Evolutionary conservation across 92 coral and sea anemone genomes (phyloP).

Genomic region (Bergia sp.): DNA sequence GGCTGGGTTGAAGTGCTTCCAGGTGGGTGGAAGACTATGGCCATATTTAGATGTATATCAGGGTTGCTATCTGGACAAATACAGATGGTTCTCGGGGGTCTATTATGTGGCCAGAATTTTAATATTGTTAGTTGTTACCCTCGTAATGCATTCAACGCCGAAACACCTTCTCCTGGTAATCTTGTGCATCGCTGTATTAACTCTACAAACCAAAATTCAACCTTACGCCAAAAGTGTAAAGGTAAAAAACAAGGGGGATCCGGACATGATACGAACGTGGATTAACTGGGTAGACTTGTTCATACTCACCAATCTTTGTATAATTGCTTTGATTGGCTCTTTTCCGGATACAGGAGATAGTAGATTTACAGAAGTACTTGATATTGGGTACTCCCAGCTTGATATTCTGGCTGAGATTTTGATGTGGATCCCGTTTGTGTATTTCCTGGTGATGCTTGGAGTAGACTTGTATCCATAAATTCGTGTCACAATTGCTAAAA

Average conservation of each 20-base stretch:
- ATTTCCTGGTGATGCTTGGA: conserved; percentile 42
- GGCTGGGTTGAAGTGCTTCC: conserved; percentile 46
- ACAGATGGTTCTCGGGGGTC: conserved; percentile 63
- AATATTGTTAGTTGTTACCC: conserved; percentile 43
- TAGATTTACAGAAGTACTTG: conserved; percentile 11
- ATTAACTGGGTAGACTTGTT: conserved; percentile 50
- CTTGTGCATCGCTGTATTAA: conserved; percentile 42
- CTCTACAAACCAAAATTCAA: conserved; percentile 57
- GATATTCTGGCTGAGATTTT: conserved; percentile 42
- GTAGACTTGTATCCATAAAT: conserved; percentile 15
- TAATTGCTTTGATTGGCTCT: conserved; percentile 58
- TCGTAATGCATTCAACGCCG: conserved; percentile 29
- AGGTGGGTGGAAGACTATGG: conserved; percentile 46
- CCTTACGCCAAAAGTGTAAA: conserved; percentile 40
- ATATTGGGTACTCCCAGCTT: conserved; percentile 38
- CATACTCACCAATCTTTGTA: conserved; percentile 47
- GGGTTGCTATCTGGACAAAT: conserved; percentile 45
- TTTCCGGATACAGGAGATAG: conserved; percentile 52
- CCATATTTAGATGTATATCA: conserved; percentile 60
- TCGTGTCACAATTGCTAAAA: not conserved
- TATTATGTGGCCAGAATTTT: conserved; percentile 61
- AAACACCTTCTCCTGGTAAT: conserved; percentile 44
- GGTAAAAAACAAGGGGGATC: no score
- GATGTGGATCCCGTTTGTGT: conserved; percentile 64
- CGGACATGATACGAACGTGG: conserved; percentile 13